These are phyloP conservation scores for Amphipyra berbera DNA, from an alignment of 2,888 invertebrate species.

Conservation along the genomic window DNA sequence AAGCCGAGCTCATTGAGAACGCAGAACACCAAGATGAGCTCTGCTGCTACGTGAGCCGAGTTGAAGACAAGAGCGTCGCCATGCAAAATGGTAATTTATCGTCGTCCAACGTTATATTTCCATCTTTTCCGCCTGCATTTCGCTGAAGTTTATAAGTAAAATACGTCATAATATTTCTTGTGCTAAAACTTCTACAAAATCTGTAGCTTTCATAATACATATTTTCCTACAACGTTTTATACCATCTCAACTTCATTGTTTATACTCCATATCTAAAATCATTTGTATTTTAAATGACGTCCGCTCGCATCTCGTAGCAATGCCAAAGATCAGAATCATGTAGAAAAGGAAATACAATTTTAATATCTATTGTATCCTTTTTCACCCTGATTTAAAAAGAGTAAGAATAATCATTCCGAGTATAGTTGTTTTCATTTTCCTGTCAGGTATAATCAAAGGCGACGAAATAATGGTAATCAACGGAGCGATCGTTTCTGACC, in stretches of 20 bases:
- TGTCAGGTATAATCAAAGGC: slow-evolving; percentile 97
- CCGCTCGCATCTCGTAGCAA: slow-evolving; percentile 13
- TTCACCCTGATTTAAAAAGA: slow-evolving; percentile 60
- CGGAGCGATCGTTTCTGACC: slow-evolving; percentile 98
- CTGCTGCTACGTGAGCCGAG: slow-evolving; percentile 98
- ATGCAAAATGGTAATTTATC: slow-evolving; percentile 96
- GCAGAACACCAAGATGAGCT: slow-evolving; percentile 98
- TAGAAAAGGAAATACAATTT: slow-evolving; percentile 47
- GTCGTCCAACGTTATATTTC: slow-evolving; percentile 39
- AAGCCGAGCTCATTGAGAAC: slow-evolving; percentile 98
- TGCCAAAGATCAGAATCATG: slow-evolving; percentile 44
- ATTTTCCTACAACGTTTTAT: slow-evolving; percentile 31
- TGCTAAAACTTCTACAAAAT: slow-evolving; percentile 33
- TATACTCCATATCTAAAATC: slow-evolving; percentile 10
- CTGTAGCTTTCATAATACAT: slow-evolving; percentile 37
- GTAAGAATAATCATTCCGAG: slow-evolving; percentile 70
- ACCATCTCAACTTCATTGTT: slow-evolving; percentile 15
- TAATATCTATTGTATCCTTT: slow-evolving; percentile 57
- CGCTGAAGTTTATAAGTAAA: slow-evolving; percentile 33
- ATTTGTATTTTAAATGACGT: slow-evolving; percentile 33
- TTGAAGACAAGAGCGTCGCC: slow-evolving; percentile 98
- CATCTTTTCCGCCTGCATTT: slow-evolving; percentile 26
- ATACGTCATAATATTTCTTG: slow-evolving; percentile 37
- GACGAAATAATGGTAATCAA: slow-evolving; percentile 99
- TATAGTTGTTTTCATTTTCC: slow-evolving; percentile 73